Evolutionary conservation across 2,797 vertebrate genomes (phyloP), one percentile per base, ranked within the genome.

Genomic region (Eulemur rubriventer): DNA sequence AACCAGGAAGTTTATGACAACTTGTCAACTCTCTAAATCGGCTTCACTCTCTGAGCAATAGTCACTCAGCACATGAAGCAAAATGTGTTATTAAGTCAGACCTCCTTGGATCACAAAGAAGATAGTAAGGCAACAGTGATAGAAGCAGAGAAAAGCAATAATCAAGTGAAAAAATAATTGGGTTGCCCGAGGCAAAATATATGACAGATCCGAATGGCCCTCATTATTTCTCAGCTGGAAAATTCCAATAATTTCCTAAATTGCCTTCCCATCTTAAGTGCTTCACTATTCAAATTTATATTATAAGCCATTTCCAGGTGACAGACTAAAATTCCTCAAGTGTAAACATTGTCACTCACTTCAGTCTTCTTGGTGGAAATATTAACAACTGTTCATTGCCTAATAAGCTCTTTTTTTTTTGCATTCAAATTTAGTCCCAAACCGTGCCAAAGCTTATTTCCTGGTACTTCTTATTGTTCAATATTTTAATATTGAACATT

Each of bases 181-280:
- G 65, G 33, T 83, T 18, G 41, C 88, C 46, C 24, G 26, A 95
- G 72, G 61, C 70, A 83, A 91, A 94, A 55, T 50, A 46, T 87
- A 57, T 76, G 93, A 75, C 70, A 94, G 50, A 69, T 69, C n/a
- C 72, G 91, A 92, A 91, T 61, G 93, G 55, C 26, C 30, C 80
- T 88, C 52, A 55, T 96, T 89, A 87, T 90, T 92, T 95, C 65
- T 94, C 65, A 90, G 57, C 30, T 91, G 72, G 80, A 96, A 96
- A 86, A 88, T 59, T 91, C 79, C 17, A 76, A 9, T 87, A 83
- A 92, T n/a, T 92, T 72, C 38, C 78, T 83, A 84, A 96, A 88
- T 87, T 73, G 43, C 59, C 81, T 92, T 30, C 24, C 35, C 33
- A n/a, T 75, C 8, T 69, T 87, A 89, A 90, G 41, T 76, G 73